A percentile compares a stretch with the other conserved stretches of the same genome.
Conservation (phyloP, 2,113 vertebrate species). For the Arvicanthis niloticus region DNA sequence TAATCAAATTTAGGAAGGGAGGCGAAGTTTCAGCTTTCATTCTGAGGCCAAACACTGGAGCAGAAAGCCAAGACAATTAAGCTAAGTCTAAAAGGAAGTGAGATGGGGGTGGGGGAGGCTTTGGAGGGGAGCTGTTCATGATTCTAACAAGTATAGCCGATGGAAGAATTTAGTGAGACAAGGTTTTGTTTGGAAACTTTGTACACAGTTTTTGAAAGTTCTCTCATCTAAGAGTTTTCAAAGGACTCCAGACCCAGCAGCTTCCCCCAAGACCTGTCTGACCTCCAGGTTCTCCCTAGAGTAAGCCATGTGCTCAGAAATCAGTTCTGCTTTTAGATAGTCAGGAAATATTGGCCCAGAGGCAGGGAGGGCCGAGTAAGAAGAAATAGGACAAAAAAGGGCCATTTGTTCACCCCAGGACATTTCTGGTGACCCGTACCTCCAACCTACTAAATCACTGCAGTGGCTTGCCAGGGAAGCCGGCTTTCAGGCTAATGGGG, state of each 20-base stretch:
- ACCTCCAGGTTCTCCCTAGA: background rate
- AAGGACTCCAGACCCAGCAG: background rate
- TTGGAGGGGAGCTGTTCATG: background rate
- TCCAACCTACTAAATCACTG: constrained; percentile 63
- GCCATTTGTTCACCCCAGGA: background rate
- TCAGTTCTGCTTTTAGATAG: constrained; percentile 2
- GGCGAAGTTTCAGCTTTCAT: constrained; percentile 66
- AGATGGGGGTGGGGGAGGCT: background rate
- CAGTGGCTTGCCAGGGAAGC: constrained; percentile 23
- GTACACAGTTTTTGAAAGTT: background rate
- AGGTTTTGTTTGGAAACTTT: background rate
- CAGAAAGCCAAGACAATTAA: constrained; percentile 8
- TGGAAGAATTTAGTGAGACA: constrained; percentile 15
- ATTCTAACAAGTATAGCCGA: constrained; percentile 47
- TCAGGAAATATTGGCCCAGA: background rate
- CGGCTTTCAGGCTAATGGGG: constrained; percentile 54
- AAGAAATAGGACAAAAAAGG: constrained; percentile 50
- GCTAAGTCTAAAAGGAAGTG: constrained; percentile 2
- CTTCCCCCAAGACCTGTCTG: background rate
- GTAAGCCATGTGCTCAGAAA: background rate
- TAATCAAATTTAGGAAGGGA: constrained; percentile 75
- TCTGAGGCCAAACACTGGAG: constrained; percentile 55
- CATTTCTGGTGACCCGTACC: background rate
- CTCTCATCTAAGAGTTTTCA: background rate
- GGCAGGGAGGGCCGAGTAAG: background rate